Evolutionary conservation across 2,113 vertebrate genomes (phyloP).

Genomic region (Mesocricetus auratus): DNA sequence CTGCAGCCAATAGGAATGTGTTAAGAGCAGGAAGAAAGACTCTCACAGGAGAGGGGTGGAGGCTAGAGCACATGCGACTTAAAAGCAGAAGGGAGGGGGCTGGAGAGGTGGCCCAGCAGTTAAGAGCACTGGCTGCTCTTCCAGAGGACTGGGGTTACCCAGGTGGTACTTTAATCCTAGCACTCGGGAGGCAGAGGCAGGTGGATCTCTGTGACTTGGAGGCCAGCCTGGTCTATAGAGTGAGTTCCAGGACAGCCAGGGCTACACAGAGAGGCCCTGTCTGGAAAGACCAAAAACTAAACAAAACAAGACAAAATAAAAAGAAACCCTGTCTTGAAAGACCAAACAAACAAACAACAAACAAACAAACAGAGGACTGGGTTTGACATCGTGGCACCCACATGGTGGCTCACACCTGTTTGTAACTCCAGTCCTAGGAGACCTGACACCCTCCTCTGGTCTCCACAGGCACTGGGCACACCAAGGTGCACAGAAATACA

Average conservation of each 20-base stretch:
- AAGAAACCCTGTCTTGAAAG: not conserved
- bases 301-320: not conserved
- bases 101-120: not conserved
- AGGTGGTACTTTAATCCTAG: not conserved
- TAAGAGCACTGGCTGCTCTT: not conserved
- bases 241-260: not conserved
- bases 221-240: not conserved
- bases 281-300: not conserved
- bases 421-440: not conserved
- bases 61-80: not conserved
- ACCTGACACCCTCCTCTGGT: not conserved
- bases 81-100: not conserved
- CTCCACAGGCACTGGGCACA: not conserved
- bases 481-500: not conserved
- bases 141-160: not conserved
- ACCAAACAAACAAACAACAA: not conserved
- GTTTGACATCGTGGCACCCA: not conserved
- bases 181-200: not conserved
- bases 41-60: not conserved
- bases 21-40: not conserved
- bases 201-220: not conserved
- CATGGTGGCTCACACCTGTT: not conserved
- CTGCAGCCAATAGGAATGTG: not conserved
- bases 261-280: not conserved
- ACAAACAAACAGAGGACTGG: not conserved